Evolutionary conservation across 2,888 invertebrate species (phyloP).

Genomic region (Dendrolimus houi): DNA sequence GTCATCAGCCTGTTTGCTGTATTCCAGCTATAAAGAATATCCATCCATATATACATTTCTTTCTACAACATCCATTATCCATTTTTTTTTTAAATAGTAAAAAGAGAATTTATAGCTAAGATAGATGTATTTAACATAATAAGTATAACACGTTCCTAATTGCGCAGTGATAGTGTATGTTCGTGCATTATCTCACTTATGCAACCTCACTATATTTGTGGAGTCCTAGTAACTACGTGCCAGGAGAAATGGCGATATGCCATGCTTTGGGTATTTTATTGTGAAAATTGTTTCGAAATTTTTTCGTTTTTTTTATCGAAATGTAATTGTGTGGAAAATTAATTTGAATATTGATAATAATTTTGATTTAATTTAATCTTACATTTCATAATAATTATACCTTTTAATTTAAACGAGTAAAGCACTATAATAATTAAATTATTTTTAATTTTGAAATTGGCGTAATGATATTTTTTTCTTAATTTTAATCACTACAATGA

Average conservation of each 20-base stretch:
- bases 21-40: too few species aligned
- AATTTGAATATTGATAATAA: too few species aligned
- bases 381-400: too few species aligned
- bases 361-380: too few species aligned
- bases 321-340: too few species aligned
- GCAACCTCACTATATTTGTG: conserved; percentile 14
- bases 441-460: too few species aligned
- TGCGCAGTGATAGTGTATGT: conserved; percentile 26
- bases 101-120: conserved; percentile 1
- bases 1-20: too few species aligned
- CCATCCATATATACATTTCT: too few species aligned
- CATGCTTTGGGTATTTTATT: conserved; percentile 12
- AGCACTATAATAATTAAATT: too few species aligned
- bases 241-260: conserved; percentile 23
- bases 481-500: too few species aligned
- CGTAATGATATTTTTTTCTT: too few species aligned
- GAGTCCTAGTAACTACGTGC: conserved; percentile 10
- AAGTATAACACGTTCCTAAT: conserved; percentile 24
- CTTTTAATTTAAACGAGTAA: too few species aligned
- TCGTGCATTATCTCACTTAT: conserved; percentile 23
- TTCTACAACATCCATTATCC: background rate
- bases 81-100: background rate
- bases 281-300: conserved; percentile 12
- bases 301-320: background rate
- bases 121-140: background rate